These are phyloP conservation scores for Okapia johnstoni DNA, from an alignment of 2,113 vertebrate genomes.

Conservation along the genomic window DNA sequence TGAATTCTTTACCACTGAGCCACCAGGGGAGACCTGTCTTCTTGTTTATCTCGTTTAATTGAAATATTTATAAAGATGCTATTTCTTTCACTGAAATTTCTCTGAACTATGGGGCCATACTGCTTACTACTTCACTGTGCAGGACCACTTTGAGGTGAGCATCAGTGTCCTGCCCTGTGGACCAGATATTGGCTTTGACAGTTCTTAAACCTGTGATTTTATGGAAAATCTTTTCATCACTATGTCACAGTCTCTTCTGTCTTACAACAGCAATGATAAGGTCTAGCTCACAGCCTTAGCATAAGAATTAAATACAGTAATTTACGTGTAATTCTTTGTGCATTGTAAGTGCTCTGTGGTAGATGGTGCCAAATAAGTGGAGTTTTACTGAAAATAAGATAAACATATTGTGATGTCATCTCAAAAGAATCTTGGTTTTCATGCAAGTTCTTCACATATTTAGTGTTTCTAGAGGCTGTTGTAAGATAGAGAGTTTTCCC, in stretches of 20 bases:
- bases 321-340: background rate
- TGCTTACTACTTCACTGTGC: accelerated
- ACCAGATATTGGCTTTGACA: background rate
- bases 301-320: background rate
- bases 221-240: background rate
- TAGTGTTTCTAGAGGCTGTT: background rate
- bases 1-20: background rate
- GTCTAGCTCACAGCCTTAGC: background rate
- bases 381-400: background rate
- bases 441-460: background rate
- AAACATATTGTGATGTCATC: background rate
- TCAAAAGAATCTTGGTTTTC: background rate
- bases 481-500: background rate
- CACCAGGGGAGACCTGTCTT: background rate
- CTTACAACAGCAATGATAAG: background rate
- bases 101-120: background rate
- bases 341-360: background rate
- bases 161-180: accelerated
- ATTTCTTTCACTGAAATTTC: background rate
- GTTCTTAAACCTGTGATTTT: background rate
- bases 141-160: background rate
- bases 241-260: background rate
- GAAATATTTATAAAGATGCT: background rate
- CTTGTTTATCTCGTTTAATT: background rate
- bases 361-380: background rate